Conservation (phyloP, 2,888 invertebrate species). For the Pilophorus perplexus region DNA sequence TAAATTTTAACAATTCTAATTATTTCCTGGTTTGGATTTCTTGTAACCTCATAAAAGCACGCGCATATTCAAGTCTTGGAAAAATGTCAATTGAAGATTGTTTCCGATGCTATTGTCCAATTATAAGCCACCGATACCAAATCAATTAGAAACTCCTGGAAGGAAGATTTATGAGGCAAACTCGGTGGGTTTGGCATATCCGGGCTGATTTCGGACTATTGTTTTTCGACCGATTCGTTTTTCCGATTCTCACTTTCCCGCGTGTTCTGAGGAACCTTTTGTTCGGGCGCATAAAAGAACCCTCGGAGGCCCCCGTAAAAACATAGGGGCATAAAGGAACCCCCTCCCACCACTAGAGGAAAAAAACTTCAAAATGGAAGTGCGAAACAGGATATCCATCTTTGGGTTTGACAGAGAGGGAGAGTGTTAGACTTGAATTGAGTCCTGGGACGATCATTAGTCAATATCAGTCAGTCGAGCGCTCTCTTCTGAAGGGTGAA, state of each 20-base stretch:
- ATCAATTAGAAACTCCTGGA: too few relatives aligned
- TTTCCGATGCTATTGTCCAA: too few relatives aligned
- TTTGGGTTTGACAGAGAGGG: constrained; percentile 43
- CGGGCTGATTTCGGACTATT: too few relatives aligned
- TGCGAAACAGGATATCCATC: constrained; percentile 45
- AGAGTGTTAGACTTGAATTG: constrained; percentile 43
- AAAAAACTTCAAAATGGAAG: constrained; percentile 46
- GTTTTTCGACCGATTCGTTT: constrained; percentile 9
- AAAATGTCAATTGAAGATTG: too few relatives aligned
- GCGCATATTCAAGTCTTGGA: too few relatives aligned
- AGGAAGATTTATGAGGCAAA: too few relatives aligned
- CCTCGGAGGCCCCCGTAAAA: constrained; percentile 11
- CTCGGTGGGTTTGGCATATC: too few relatives aligned
- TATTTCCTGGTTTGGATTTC: too few relatives aligned
- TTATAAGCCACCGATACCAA: too few relatives aligned
- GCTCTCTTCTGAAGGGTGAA: constrained; percentile 30
- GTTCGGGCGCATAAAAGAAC: constrained; percentile 24
- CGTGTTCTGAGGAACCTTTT: constrained; percentile 9
- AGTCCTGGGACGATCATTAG: constrained; percentile 45
- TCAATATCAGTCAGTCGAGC: constrained; percentile 45
- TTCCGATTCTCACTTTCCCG: neutral
- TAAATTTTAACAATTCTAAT: too few relatives aligned
- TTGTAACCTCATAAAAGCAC: too few relatives aligned
- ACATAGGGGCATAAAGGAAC: constrained; percentile 17
- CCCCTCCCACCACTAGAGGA: constrained; percentile 8